Evolutionary conservation across 2,888 invertebrate genomes (phyloP).

Genomic region (Julus scandinavius): DNA sequence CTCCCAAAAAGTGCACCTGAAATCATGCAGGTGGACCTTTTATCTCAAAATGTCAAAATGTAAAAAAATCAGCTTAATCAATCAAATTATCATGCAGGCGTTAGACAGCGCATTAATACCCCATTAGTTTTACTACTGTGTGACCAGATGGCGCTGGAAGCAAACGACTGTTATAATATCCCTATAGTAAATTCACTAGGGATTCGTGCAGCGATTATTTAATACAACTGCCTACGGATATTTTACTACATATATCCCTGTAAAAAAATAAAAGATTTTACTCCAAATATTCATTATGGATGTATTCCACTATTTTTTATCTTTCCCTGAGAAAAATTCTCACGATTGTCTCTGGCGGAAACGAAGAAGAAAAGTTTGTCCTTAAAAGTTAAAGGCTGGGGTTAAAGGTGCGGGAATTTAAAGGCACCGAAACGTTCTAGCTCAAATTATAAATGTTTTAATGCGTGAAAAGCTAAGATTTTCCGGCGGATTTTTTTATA

Average conservation of each 20-base stretch:
- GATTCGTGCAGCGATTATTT: not conserved
- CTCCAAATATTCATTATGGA: conserved; percentile 13
- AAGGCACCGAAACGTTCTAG: conserved; percentile 14
- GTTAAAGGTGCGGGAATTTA: conserved; percentile 33
- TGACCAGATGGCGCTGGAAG: not conserved
- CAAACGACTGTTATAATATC: not conserved
- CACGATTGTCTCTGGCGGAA: conserved; percentile 33
- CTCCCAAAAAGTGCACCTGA: not conserved
- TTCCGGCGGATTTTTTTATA: not conserved
- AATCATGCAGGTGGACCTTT: not conserved
- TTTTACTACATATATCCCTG: not conserved
- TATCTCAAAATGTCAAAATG: not conserved
- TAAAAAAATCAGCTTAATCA: not conserved
- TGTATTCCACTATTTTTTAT: not conserved
- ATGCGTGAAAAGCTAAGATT: conserved; percentile 33
- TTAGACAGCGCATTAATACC: not conserved
- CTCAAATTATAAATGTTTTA: conserved; percentile 33
- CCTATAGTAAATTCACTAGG: not conserved
- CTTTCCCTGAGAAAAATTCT: not conserved
- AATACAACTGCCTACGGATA: not conserved
- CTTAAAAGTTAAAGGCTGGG: conserved; percentile 28
- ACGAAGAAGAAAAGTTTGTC: conserved; percentile 26
- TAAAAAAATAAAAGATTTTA: not conserved
- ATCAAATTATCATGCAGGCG: not conserved
- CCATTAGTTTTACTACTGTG: not conserved